Percentiles rank a stretch among this genome's conserved stretches.
Evolutionary conservation across 2,888 invertebrate genomes (phyloP).

Genomic region (Nephrotoma appendiculata): DNA sequence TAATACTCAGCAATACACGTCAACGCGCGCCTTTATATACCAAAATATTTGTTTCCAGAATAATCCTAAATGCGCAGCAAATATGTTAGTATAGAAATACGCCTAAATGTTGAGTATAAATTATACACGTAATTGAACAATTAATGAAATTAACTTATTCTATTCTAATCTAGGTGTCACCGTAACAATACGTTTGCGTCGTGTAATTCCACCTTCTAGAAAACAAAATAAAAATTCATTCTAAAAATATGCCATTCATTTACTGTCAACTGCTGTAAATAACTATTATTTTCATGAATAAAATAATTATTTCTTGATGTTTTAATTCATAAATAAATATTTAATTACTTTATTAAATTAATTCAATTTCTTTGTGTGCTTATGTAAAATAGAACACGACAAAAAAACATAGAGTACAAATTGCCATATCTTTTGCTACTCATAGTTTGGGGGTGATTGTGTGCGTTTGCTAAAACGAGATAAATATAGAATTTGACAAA

Average conservation of each 20-base stretch:
- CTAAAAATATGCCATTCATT: neutral
- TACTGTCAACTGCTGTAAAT: neutral
- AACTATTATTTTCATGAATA: neutral
- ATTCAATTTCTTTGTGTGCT: neutral
- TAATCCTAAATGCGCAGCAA: too few species aligned
- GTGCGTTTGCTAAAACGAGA: neutral
- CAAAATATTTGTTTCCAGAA: too few species aligned
- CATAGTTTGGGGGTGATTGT: neutral
- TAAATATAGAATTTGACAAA: neutral
- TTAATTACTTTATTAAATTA: neutral
- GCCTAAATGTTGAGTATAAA: too few species aligned
- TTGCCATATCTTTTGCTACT: neutral
- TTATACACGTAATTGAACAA: too few species aligned
- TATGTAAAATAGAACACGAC: neutral
- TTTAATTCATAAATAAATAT: neutral
- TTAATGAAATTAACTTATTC: too few species aligned
- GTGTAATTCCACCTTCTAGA: neutral
- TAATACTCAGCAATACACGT: too few species aligned
- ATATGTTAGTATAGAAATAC: too few species aligned
- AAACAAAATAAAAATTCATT: neutral
- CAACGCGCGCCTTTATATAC: too few species aligned
- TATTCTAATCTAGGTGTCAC: too few species aligned
- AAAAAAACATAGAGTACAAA: neutral
- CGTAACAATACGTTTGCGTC: neutral
- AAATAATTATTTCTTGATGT: neutral